Base-by-base conservation (phyloP, 2,888 invertebrate genomes). In the Parascotia fuliginaria region DNA sequence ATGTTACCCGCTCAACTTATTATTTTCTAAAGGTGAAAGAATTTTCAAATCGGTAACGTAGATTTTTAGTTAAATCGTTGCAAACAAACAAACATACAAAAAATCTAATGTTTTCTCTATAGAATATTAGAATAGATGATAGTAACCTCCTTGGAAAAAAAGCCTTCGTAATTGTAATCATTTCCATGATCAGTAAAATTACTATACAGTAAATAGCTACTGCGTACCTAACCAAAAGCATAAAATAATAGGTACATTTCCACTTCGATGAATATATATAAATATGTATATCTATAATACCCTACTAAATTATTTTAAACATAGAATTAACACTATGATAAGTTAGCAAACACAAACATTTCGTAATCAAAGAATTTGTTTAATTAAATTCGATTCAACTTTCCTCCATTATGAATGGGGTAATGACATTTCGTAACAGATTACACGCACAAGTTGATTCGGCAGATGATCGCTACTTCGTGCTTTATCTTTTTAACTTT, bases 401-500 rank as follows among this genome's bases (percentile, higher is more conserved):
- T 76, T 78, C 78, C 59, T 73, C 54, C 55, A 66, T 75, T 73
- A 68, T 71, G 65, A 63, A 70, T 62, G 67, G 73, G n/a, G 51
- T 70, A 66, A 72, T 72, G 68, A 53, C 43, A 54, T 77, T 76
- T 62, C 76, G 72, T 65, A 76, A 79, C 59, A 67, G 45, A 68
- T 72, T 65, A 64, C 47, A 55, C 63, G 67, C 60, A 66, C 61
- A 71, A 75, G 77, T 75, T 64, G 66, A 40, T 62, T 55, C 53
- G 55, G 56, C 43, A 60, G 67, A 67, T 64, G 72, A 55, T 61
- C 57, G 56, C 49, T 56, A 52, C 55, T 54, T 47, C 24, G 11
- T 28, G 11, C 28, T 28, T 31, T 31, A 13, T 24, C 7, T 9
- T 6, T 9, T 24, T 24, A 1, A 4, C 24, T 9, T 3, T 24